phyloP scores from a whole-genome alignment of 1,140 invertebrate genomes.

The Lordiphosa clarofinis region DNA sequence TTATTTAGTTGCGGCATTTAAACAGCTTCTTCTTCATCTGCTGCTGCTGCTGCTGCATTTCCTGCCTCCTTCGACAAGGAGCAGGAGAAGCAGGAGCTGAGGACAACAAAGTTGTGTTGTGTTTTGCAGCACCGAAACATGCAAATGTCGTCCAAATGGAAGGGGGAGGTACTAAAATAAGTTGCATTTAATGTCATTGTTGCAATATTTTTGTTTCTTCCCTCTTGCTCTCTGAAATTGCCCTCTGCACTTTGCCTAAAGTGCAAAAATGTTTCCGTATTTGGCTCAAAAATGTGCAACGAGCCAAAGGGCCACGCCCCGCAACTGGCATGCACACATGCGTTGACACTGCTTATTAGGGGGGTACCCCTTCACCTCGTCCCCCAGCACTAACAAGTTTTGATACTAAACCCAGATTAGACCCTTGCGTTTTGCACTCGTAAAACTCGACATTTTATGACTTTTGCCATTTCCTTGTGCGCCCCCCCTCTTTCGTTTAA shows the following conservation, averaged over 20 bases:
- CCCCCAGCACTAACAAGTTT: slow-evolving; percentile 62
- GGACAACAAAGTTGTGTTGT: slow-evolving; percentile 49
- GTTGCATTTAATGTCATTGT: slow-evolving; percentile 77
- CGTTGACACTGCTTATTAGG: slow-evolving; percentile 74
- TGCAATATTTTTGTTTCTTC: slow-evolving; percentile 61
- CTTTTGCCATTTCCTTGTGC: slow-evolving; percentile 70
- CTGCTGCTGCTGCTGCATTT: no score
- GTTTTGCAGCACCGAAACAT: slow-evolving; percentile 27
- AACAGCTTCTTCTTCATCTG: slow-evolving; percentile 26
- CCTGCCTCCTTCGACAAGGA: no score
- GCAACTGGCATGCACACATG: slow-evolving; percentile 41
- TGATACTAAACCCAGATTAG: slow-evolving; percentile 76
- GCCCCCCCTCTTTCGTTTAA: slow-evolving; percentile 10
- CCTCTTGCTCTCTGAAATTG: slow-evolving; percentile 27
- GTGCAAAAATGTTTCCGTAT: slow-evolving; percentile 75
- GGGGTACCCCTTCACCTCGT: slow-evolving; percentile 15
- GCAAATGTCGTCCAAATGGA: slow-evolving; percentile 43
- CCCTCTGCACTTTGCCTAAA: slow-evolving; percentile 66
- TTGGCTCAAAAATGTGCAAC: slow-evolving; percentile 49
- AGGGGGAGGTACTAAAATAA: slow-evolving; percentile 46
- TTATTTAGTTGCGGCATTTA: slow-evolving; percentile 76
- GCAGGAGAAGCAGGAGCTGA: no score
- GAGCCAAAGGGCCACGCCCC: slow-evolving; percentile 17
- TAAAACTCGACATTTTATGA: slow-evolving; percentile 77
- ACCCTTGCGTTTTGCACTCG: slow-evolving; percentile 76